phyloP scores from a whole-genome alignment of 2,888 invertebrate species.

The Drosophila paranaensis region DNA sequence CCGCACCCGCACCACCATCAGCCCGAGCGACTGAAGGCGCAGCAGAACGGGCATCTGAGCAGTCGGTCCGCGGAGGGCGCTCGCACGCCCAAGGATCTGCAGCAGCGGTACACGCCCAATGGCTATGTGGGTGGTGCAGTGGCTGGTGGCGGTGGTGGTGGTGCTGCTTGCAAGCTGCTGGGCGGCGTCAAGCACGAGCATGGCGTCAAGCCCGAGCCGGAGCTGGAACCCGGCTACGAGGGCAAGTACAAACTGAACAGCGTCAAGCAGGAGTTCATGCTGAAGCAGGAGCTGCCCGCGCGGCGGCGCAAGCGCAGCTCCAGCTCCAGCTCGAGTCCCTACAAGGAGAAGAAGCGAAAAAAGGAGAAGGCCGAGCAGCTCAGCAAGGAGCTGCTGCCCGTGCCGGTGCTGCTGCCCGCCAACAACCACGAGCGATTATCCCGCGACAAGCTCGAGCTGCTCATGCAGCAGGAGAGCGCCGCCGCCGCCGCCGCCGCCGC shows the following conservation, averaged over 20 bases:
- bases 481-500: background rate
- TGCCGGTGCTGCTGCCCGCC: slow-evolving; percentile 75
- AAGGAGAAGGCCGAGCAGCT: slow-evolving; percentile 77
- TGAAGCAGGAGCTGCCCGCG: slow-evolving; percentile 73
- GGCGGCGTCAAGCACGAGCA: slow-evolving; percentile 79
- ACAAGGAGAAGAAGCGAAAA: slow-evolving; percentile 85
- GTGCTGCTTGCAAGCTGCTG: slow-evolving; percentile 16
- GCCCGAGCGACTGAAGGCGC: slow-evolving; percentile 47
- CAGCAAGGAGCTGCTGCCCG: slow-evolving; percentile 65
- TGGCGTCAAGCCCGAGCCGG: slow-evolving; percentile 80
- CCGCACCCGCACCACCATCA: slow-evolving; percentile 48
- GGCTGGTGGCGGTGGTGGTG: background rate
- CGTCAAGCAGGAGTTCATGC: slow-evolving; percentile 78
- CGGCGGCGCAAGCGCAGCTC: slow-evolving; percentile 83
- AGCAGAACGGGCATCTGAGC: slow-evolving; percentile 75
- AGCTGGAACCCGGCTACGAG: slow-evolving; percentile 68
- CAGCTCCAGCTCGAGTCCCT: slow-evolving; percentile 84
- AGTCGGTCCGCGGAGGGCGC: slow-evolving; percentile 70
- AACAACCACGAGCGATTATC: slow-evolving; percentile 85
- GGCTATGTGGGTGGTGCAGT: slow-evolving; percentile 39
- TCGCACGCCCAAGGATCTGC: slow-evolving; percentile 71
- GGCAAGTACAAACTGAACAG: slow-evolving; percentile 73
- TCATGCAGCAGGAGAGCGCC: slow-evolving; percentile 59
- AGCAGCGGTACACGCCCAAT: slow-evolving; percentile 47
- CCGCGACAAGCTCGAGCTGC: slow-evolving; percentile 68